These are phyloP conservation scores for Mimachlamys varia DNA, from an alignment of 2,888 invertebrate species.

Conservation along the genomic window DNA sequence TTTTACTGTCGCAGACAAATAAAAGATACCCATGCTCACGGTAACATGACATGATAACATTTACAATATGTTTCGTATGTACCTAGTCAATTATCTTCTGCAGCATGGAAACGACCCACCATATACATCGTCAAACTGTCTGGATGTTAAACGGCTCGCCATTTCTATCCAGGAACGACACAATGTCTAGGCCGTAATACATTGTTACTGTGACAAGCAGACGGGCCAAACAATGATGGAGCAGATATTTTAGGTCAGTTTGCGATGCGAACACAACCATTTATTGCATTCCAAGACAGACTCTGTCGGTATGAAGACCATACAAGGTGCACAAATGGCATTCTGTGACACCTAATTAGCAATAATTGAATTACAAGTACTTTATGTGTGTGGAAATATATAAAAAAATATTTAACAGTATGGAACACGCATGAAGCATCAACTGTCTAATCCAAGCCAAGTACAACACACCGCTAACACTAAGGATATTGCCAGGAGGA, in stretches of 20 bases:
- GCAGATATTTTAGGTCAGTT: neutral
- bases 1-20: neutral
- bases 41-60: neutral
- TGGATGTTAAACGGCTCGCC: neutral
- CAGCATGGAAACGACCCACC: neutral
- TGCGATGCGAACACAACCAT: neutral
- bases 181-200: neutral
- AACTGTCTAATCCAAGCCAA: neutral
- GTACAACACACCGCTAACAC: neutral
- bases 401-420: conserved; percentile 14
- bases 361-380: neutral
- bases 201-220: neutral
- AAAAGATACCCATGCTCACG: neutral
- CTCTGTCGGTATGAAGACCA: neutral
- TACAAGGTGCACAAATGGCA: neutral
- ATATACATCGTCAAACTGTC: neutral
- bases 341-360: neutral
- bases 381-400: conserved; percentile 15
- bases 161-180: neutral
- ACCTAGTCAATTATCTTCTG: neutral
- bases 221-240: neutral
- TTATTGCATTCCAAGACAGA: neutral
- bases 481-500: neutral
- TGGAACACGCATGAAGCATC: neutral
- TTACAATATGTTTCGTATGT: neutral